Conservation (phyloP, 2,113 vertebrate genomes). For the Elgaria multicarinata region DNA sequence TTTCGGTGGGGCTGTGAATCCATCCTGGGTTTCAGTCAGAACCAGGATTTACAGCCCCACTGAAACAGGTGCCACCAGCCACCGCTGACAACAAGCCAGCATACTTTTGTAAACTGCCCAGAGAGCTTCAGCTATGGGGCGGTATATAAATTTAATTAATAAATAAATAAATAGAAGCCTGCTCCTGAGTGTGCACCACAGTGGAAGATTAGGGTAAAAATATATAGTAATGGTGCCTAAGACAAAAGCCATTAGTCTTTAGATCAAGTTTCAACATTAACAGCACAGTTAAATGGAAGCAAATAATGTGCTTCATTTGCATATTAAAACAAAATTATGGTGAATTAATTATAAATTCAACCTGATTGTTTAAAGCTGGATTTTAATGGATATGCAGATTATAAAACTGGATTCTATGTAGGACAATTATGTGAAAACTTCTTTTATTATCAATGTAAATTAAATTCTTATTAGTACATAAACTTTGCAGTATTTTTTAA, state of each 20-base stretch:
- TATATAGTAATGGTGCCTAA: not conserved
- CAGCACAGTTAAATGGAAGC: not conserved
- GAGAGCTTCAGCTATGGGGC: too few species aligned
- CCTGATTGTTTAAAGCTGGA: conserved; percentile 63
- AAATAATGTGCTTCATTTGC: conserved; percentile 15
- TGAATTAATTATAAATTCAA: conserved; percentile 57
- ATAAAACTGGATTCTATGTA: conserved; percentile 55
- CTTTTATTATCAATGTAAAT: conserved; percentile 62
- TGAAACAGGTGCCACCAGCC: too few species aligned
- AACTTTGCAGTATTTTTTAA: conserved; percentile 57
- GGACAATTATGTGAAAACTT: conserved; percentile 65
- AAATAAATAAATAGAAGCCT: not conserved
- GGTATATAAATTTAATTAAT: too few species aligned
- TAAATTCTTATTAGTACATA: conserved; percentile 61
- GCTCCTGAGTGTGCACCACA: not conserved
- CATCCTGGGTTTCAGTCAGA: too few species aligned
- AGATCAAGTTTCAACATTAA: not conserved
- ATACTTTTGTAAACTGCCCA: too few species aligned
- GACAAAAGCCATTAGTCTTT: not conserved
- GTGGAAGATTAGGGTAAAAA: not conserved
- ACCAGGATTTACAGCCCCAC: too few species aligned
- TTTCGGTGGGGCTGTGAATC: too few species aligned
- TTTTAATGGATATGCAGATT: conserved; percentile 59
- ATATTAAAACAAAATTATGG: conserved; percentile 54
- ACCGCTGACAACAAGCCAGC: too few species aligned